Base-by-base conservation (phyloP, 2,113 vertebrate species). In the Anseranas semipalmata region DNA sequence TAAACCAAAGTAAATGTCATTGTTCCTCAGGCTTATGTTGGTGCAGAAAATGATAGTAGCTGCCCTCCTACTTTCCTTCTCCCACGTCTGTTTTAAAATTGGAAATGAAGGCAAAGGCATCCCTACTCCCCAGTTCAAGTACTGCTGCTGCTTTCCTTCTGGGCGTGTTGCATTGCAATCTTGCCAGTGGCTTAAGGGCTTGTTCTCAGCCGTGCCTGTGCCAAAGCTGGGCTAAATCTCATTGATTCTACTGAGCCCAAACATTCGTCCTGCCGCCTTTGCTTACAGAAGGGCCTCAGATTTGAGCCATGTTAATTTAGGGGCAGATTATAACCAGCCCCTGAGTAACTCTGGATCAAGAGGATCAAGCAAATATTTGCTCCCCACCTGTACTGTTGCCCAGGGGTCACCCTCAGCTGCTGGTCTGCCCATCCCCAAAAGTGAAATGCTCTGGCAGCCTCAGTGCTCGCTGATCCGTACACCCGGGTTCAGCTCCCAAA, bases 1-100 rank as follows among this genome's bases (percentile, higher is more conserved):
- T 94, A 95, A 95, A 94, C 74, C 87, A 52, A 88, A 97, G 90
- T 92, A 95, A 96, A 96, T 95, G 77, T 93, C 94, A 89, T 95
- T 96, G 96, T 96, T 97, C 85, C 89, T 95, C 70, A 74, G 77
- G 48, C 93, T 93, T 43, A 46, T 74, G 67, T 81, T 63, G 78
- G 84, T 88, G 78, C 56, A 82, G 91, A 93, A 94, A 82, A 84
- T n/a, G 56, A 86, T 89, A 89, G 94, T 82, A 87, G 71, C 59
- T 96, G 67, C 89, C 59, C 41, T 90, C 93, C 85, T 53, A 73
- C 80, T 92, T 85, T 83, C 8, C 32, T 32, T 85, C 84, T 92
- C 80, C 88, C 78, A 85, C 12, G 3, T 67, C 32, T 50, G 4
- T 77, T 94, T 92, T 95, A 96, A 94, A 95, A 89, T 75, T 95